Evolutionary conservation across 2,113 vertebrate genomes (phyloP).

Genomic region (Callipepla californica): DNA sequence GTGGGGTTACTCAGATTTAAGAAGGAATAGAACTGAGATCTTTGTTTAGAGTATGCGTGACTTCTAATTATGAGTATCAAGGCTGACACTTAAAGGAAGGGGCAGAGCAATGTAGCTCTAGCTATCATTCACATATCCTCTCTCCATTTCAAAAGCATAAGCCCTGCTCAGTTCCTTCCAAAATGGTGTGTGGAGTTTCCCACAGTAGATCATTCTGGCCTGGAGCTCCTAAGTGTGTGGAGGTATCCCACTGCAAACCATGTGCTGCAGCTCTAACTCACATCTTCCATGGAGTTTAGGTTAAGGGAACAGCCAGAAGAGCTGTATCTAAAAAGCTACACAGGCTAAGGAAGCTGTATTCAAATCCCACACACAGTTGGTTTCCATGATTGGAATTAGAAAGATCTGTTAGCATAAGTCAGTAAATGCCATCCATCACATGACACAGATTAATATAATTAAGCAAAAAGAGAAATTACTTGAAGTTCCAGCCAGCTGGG

Average conservation of each 20-base stretch:
- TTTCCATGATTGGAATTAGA: neutral
- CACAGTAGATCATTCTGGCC: neutral
- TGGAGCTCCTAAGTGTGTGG: neutral
- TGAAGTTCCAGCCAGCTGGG: slow-evolving; percentile 95
- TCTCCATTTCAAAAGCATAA: neutral
- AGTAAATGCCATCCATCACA: neutral
- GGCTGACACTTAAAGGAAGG: neutral
- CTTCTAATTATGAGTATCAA: neutral
- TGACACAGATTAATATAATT: neutral
- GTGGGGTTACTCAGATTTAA: neutral
- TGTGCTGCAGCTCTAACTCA: neutral
- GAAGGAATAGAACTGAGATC: neutral
- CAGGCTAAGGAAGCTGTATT: neutral
- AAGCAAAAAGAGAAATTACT: slow-evolving; percentile 73
- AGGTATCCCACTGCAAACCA: neutral
- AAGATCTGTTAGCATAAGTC: neutral
- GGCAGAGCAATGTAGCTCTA: neutral
- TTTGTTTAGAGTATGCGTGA: neutral
- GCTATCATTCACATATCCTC: neutral
- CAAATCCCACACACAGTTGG: neutral
- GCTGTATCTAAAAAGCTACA: neutral
- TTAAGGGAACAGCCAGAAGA: neutral
- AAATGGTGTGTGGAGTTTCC: neutral
- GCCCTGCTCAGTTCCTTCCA: neutral
- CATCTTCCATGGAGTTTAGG: neutral